phyloP scores from a whole-genome alignment of 2,797 vertebrate genomes.

The Dipus sagitta region DNA sequence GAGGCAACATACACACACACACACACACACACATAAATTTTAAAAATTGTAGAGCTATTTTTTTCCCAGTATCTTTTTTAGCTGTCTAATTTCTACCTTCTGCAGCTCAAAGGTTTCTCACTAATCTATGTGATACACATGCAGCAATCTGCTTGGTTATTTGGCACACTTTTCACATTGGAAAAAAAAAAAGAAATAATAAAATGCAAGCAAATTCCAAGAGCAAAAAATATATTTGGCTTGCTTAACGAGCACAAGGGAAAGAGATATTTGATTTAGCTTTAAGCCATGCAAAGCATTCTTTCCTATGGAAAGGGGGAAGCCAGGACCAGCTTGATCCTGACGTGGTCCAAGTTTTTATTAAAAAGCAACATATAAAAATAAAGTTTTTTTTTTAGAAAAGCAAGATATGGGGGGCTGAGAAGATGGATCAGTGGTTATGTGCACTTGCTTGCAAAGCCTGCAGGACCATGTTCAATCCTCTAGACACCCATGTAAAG shows the following conservation, averaged over 20 bases:
- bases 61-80: not conserved
- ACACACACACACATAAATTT: not conserved
- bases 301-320: slow-evolving; percentile 71
- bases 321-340: slow-evolving; percentile 27
- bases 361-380: slow-evolving; percentile 28
- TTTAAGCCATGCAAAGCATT: slow-evolving; percentile 54
- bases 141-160: not conserved
- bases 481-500: too few species aligned
- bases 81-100: slow-evolving; percentile 56
- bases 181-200: slow-evolving; percentile 61
- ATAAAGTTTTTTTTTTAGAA: too few species aligned
- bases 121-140: slow-evolving; percentile 28
- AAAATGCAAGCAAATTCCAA: slow-evolving; percentile 67
- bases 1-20: not conserved
- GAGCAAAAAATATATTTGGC: slow-evolving; percentile 42
- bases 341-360: slow-evolving; percentile 26
- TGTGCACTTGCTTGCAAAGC: too few species aligned
- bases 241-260: slow-evolving; percentile 53
- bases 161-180: slow-evolving; percentile 46
- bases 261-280: slow-evolving; percentile 69
- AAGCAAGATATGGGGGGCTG: not conserved
- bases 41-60: not conserved
- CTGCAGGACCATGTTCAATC: too few species aligned
- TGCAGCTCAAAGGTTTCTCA: not conserved
- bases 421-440: too few species aligned